These are phyloP conservation scores for Mirounga angustirostris DNA, from an alignment of 2,113 vertebrate genomes.

Conservation along the genomic window DNA sequence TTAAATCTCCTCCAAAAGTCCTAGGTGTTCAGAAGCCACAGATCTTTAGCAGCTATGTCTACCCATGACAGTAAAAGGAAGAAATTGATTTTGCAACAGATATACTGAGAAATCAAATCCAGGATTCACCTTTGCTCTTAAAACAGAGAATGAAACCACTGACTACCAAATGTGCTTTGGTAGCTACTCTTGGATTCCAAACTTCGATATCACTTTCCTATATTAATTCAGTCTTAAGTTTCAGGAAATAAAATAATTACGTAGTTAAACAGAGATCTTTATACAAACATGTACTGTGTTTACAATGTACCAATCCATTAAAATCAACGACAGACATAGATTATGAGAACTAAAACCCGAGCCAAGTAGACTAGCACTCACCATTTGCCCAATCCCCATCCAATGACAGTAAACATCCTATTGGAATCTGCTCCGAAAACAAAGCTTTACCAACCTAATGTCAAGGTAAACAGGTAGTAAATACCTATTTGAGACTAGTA, in stretches of 20 bases:
- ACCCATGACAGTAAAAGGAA: neutral
- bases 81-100: neutral
- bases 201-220: neutral
- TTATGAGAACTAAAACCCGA: neutral
- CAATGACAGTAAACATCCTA: neutral
- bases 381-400: neutral
- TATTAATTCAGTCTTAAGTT: conserved; percentile 64
- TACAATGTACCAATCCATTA: conserved; percentile 66
- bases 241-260: conserved; percentile 78
- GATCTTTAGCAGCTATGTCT: neutral
- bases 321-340: neutral
- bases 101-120: neutral
- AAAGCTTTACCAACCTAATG: neutral
- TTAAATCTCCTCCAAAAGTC: neutral
- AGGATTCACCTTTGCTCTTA: neutral
- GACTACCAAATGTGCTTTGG: neutral
- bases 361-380: neutral
- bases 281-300: conserved; percentile 67
- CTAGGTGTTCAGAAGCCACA: neutral
- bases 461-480: conserved; percentile 58
- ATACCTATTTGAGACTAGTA: neutral
- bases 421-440: neutral
- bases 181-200: neutral
- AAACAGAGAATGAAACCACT: neutral
- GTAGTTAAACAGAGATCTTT: conserved; percentile 69